phyloP scores from a whole-genome alignment of 1,140 invertebrate genomes.

The Brachystomella parvula region DNA sequence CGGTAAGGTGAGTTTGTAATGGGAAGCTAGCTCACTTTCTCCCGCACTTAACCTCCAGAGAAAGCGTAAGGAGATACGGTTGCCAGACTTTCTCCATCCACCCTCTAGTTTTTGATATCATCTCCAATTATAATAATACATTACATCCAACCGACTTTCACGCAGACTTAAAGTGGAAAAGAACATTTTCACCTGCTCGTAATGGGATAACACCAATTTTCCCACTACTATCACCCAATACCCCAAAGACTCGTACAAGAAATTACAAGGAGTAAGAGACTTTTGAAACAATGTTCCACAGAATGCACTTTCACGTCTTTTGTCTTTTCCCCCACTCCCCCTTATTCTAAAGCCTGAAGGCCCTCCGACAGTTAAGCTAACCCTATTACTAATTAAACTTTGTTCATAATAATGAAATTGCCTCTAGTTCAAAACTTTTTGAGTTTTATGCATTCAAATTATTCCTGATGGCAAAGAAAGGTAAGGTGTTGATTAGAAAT shows the following conservation, averaged over 20 bases:
- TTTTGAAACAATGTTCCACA: no score
- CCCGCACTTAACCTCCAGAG: not conserved
- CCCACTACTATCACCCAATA: not conserved
- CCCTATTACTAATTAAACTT: no score
- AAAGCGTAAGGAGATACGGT: not conserved
- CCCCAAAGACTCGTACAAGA: constrained; percentile 6
- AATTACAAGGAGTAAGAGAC: constrained; percentile 13
- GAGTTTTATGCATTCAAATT: no score
- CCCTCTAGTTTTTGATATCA: not conserved
- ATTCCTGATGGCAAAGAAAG: no score
- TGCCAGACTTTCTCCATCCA: not conserved
- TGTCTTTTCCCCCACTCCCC: no score
- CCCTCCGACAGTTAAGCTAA: no score
- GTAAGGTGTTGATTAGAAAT: no score
- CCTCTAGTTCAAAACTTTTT: no score
- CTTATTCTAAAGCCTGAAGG: no score
- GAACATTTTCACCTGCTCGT: not conserved
- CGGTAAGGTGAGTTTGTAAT: not conserved
- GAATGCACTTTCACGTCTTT: no score
- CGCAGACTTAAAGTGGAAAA: not conserved
- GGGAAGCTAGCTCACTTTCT: not conserved
- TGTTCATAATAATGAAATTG: no score
- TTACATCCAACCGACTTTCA: not conserved
- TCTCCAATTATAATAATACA: constrained; percentile 16
- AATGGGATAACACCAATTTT: constrained; percentile 14